Percentiles rank a stretch among this genome's conserved stretches.
phyloP scores from a whole-genome alignment of 2,113 vertebrate genomes.

The Pyrgilauda ruficollis region DNA sequence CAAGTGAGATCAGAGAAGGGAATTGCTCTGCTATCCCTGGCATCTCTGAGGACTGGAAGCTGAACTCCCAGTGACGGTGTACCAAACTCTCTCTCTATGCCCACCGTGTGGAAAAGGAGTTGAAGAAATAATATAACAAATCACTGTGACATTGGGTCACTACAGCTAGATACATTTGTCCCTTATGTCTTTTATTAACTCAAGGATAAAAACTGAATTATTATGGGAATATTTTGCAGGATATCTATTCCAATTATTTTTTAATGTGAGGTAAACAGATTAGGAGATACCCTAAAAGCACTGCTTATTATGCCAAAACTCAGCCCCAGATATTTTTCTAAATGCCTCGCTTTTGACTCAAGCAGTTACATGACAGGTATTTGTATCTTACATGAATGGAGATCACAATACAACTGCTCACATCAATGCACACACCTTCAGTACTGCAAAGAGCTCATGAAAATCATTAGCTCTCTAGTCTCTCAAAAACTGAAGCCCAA shows the following conservation, averaged over 20 bases:
- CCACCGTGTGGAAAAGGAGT: background rate
- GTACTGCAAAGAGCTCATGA: background rate
- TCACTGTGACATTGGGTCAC: background rate
- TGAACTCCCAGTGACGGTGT: background rate
- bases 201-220: background rate
- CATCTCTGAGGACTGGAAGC: background rate
- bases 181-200: background rate
- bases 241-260: background rate
- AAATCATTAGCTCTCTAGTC: background rate
- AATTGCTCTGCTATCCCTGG: background rate
- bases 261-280: background rate
- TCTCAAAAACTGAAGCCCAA: slow-evolving; percentile 1
- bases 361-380: background rate
- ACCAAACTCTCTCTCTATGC: background rate
- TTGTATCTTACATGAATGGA: background rate
- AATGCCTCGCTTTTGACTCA: background rate
- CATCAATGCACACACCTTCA: background rate
- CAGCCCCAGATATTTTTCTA: background rate
- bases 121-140: background rate
- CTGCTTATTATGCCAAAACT: background rate
- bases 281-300: background rate
- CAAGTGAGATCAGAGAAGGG: slow-evolving; percentile 17
- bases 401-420: background rate
- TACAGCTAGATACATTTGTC: background rate
- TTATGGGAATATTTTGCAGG: background rate